A percentile compares a stretch with the other conserved stretches of the same genome.
These are phyloP conservation scores for Aplodontia rufa DNA, from an alignment of 2,113 vertebrate species.

Conservation along the genomic window DNA sequence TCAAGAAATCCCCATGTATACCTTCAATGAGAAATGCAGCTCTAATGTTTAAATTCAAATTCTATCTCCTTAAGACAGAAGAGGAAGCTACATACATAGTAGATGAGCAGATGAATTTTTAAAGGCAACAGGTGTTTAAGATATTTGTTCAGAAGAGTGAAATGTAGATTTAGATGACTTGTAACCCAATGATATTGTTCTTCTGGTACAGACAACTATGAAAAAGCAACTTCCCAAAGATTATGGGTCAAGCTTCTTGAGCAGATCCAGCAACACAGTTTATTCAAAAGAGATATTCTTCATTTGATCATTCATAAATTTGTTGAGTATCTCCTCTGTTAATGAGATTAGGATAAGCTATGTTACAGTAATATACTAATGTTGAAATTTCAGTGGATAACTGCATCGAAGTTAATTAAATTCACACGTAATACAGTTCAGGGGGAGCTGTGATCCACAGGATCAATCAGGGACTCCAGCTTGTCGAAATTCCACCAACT, in stretches of 20 bases:
- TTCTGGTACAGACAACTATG: background rate
- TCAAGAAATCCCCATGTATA: background rate
- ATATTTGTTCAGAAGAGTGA: background rate
- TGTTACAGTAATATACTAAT: background rate
- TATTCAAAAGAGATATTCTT: background rate
- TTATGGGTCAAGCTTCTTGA: background rate
- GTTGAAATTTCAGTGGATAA: background rate
- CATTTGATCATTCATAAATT: background rate
- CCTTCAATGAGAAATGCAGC: background rate
- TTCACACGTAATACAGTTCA: background rate
- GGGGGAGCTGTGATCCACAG: background rate
- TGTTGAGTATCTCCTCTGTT: background rate
- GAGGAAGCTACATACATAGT: background rate
- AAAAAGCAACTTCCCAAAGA: background rate
- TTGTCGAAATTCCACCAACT: background rate
- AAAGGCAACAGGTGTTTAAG: background rate
- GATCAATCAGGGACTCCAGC: background rate
- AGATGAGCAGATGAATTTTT: background rate
- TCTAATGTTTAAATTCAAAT: constrained; percentile 27
- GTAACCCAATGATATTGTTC: background rate
- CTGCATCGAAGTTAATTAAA: background rate
- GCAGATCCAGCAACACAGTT: background rate
- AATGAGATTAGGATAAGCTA: background rate
- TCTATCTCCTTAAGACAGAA: background rate
- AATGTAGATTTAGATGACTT: background rate